Conservation (phyloP, 1,140 invertebrate species). For the Triops longicaudatus region DNA sequence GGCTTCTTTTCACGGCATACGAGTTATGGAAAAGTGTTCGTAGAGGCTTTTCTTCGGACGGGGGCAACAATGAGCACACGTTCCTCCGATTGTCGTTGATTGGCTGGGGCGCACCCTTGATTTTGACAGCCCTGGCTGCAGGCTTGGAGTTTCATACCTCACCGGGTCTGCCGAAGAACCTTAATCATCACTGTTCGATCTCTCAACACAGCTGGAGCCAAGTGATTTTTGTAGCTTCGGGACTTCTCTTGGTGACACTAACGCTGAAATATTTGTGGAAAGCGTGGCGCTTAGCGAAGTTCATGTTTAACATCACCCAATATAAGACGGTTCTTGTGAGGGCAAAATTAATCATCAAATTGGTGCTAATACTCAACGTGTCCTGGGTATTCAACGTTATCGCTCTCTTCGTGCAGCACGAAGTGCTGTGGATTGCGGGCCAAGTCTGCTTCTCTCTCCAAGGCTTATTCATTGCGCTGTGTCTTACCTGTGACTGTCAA, state of each 20-base stretch:
- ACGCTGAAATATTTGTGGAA: not conserved
- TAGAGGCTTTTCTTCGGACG: not conserved
- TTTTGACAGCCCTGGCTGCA: not conserved
- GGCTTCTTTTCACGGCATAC: constrained; percentile 3
- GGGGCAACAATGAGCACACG: not conserved
- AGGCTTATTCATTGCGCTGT: constrained; percentile 5
- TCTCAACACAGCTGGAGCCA: not conserved
- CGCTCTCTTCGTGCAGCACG: not conserved
- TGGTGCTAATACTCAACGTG: not conserved
- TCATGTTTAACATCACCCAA: not conserved
- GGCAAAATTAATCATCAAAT: not conserved
- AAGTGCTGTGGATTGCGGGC: not conserved
- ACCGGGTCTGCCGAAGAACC: not conserved
- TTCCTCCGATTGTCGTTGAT: constrained; percentile 16
- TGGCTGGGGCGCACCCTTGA: constrained; percentile 1
- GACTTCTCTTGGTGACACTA: not conserved
- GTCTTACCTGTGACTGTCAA: constrained; percentile 19
- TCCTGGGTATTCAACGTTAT: not conserved
- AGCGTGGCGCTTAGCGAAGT: constrained; percentile 2
- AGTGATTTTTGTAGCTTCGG: not conserved
- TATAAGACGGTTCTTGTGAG: not conserved
- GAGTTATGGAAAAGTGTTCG: not conserved
- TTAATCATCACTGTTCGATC: not conserved
- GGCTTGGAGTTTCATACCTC: not conserved
- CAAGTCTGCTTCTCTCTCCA: not conserved